Conservation (phyloP, 2,113 vertebrate species). For the Carassius carassius region DNA sequence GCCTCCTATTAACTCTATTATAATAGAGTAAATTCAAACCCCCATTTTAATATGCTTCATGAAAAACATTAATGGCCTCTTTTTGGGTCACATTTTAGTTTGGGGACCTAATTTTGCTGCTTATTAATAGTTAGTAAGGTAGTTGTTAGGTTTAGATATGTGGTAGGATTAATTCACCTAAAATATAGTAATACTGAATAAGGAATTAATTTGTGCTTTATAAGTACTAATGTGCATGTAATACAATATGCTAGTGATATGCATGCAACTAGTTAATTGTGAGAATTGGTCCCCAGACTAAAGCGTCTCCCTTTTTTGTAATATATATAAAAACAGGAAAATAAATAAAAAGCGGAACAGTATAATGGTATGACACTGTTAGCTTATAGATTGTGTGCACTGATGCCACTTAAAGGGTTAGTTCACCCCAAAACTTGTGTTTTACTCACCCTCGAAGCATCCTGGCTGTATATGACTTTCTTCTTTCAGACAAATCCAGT, state of each 20-base stretch:
- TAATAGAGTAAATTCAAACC: not conserved
- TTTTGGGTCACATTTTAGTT: not conserved
- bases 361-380: not conserved
- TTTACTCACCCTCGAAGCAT: no score
- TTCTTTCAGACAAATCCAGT: no score
- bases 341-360: not conserved
- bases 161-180: not conserved
- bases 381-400: not conserved
- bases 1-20: not conserved
- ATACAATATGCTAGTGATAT: not conserved
- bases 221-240: not conserved
- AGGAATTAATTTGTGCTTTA: not conserved
- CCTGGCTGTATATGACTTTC: no score
- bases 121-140: not conserved
- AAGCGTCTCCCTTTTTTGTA: not conserved
- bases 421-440: no score
- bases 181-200: not conserved
- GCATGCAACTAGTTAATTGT: not conserved
- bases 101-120: not conserved
- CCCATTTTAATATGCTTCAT: not conserved
- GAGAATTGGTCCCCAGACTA: not conserved
- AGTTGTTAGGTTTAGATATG: no score
- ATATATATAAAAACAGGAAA: not conserved
- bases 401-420: not conserved
- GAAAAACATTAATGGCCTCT: slow-evolving; percentile 2